Percentiles rank a stretch among this genome's conserved stretches.
Evolutionary conservation across 2,797 vertebrate species (phyloP).

Genomic region (Eurystomus glaucurus): DNA sequence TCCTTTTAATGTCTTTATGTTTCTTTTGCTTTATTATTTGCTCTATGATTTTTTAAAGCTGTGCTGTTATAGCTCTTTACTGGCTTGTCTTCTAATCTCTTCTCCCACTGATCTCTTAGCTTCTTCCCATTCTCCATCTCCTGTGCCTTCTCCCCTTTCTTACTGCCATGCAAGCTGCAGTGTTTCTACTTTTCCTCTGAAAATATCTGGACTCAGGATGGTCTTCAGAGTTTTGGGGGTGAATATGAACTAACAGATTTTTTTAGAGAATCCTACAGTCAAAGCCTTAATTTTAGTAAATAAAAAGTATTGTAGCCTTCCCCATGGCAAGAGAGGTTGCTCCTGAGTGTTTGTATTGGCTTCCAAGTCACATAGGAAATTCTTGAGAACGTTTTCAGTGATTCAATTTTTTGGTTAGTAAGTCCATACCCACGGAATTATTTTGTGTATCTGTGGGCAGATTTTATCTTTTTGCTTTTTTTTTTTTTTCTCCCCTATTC

Average conservation of each 20-base stretch:
- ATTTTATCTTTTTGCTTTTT: background rate
- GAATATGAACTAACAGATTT: background rate
- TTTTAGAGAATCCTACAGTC: background rate
- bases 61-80: background rate
- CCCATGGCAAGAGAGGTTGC: background rate
- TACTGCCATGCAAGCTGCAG: background rate
- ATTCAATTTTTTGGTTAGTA: background rate
- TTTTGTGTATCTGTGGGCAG: background rate
- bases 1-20: background rate
- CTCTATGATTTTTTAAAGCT: background rate
- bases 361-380: background rate
- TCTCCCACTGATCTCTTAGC: background rate
- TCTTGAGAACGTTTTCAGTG: slow-evolving; percentile 2
- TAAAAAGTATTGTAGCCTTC: background rate
- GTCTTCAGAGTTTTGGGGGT: background rate
- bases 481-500: background rate
- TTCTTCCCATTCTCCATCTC: background rate
- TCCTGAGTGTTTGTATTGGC: background rate
- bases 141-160: background rate
- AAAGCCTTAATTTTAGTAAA: background rate
- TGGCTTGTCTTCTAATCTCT: background rate
- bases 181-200: background rate
- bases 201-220: background rate
- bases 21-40: background rate
- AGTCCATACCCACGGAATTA: background rate